Conservation (phyloP, 2,113 vertebrate species). For the Cephalopholis sonnerati region DNA sequence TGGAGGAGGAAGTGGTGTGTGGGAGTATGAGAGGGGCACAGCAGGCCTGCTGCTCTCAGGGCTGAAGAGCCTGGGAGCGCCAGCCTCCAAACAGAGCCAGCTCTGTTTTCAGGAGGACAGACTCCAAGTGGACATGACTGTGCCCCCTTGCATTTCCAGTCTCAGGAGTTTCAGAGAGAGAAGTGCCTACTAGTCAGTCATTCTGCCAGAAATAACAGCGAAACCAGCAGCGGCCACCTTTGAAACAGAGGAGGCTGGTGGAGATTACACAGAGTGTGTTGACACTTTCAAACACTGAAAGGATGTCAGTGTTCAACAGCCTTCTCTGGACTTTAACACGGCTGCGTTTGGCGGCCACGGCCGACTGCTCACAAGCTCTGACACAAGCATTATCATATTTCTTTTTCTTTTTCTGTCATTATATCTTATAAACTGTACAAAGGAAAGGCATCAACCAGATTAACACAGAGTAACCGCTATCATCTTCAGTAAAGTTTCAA, state of each 20-base stretch:
- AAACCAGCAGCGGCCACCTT: slow-evolving; percentile 48
- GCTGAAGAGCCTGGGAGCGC: slow-evolving; percentile 69
- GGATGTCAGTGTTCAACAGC: slow-evolving; percentile 62
- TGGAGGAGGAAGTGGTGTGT: slow-evolving; percentile 58
- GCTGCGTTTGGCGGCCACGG: slow-evolving; percentile 16
- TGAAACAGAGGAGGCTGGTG: slow-evolving; percentile 54
- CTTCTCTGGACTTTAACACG: slow-evolving; percentile 25
- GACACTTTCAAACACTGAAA: slow-evolving; percentile 52
- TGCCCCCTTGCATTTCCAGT: slow-evolving; percentile 60
- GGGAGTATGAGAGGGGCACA: slow-evolving; percentile 61
- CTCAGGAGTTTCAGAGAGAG: slow-evolving; percentile 58
- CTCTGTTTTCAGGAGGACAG: slow-evolving; percentile 65
- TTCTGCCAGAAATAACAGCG: slow-evolving; percentile 72
- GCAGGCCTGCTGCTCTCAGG: slow-evolving; percentile 70
- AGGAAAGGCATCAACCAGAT: slow-evolving; percentile 21
- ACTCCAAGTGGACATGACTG: slow-evolving; percentile 62
- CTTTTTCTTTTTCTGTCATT: slow-evolving; percentile 13
- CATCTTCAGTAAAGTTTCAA: neutral
- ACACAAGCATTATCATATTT: neutral
- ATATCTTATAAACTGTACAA: neutral
- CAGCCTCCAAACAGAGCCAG: slow-evolving; percentile 62
- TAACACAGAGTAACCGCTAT: neutral
- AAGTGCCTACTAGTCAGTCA: slow-evolving; percentile 61
- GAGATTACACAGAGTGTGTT: slow-evolving; percentile 58
- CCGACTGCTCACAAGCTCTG: neutral